phyloP scores from a whole-genome alignment of 2,888 invertebrate genomes.

The Parelbella ahira region DNA sequence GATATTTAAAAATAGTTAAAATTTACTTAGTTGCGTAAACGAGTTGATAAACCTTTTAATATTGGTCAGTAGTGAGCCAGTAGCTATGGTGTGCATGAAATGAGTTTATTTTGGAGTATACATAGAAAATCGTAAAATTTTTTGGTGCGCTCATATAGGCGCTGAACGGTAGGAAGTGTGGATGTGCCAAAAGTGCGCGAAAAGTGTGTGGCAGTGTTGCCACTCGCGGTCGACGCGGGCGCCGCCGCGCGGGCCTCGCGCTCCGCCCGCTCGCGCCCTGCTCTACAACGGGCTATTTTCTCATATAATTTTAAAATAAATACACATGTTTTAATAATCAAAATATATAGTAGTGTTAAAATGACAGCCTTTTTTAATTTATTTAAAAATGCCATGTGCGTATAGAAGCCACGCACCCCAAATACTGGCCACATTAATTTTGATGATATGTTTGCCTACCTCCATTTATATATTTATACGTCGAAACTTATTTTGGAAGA shows the following conservation, averaged over 20 bases:
- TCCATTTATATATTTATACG: too few relatives aligned
- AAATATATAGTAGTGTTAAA: too few relatives aligned
- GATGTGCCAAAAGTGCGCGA: slow-evolving; percentile 51
- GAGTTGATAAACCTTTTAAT: too few relatives aligned
- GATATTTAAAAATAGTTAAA: too few relatives aligned
- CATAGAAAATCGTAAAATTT: slow-evolving; percentile 57
- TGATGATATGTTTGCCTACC: too few relatives aligned
- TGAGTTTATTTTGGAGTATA: slow-evolving; percentile 45
- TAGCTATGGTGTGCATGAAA: slow-evolving; percentile 41
- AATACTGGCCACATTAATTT: too few relatives aligned
- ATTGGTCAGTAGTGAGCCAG: neutral
- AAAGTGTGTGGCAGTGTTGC: slow-evolving; percentile 61
- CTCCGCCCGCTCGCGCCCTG: slow-evolving; percentile 25
- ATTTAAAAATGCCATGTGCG: too few relatives aligned
- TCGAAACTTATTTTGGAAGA: too few relatives aligned
- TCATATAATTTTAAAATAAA: slow-evolving; percentile 1
- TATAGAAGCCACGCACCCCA: too few relatives aligned
- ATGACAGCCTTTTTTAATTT: too few relatives aligned
- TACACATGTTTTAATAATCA: too few relatives aligned
- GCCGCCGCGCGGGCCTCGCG: slow-evolving; percentile 27
- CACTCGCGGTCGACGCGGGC: slow-evolving; percentile 61
- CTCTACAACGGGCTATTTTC: neutral
- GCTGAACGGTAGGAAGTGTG: slow-evolving; percentile 66
- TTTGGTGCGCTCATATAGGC: slow-evolving; percentile 67
- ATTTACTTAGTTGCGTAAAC: too few relatives aligned